These are phyloP conservation scores for Rostratula benghalensis DNA, from an alignment of 2,113 vertebrate species.

Conservation along the genomic window DNA sequence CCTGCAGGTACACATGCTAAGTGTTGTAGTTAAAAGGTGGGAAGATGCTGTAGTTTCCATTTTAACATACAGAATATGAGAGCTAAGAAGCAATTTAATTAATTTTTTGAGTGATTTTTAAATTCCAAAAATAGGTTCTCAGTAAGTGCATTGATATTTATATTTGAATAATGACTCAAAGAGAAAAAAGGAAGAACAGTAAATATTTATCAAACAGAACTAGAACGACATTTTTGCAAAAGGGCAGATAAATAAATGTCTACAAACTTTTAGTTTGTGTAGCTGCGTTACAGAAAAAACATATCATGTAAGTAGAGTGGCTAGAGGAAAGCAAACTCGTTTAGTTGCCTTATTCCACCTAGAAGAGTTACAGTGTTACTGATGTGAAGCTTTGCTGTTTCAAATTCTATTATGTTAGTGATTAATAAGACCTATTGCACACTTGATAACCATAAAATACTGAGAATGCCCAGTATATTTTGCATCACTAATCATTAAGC, in stretches of 20 bases:
- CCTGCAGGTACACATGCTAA: background rate
- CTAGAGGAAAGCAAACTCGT: background rate
- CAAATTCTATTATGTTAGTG: background rate
- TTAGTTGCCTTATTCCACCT: background rate
- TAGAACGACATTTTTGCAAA: background rate
- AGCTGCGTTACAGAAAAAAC: background rate
- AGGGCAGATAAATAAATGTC: background rate
- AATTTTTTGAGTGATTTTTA: background rate
- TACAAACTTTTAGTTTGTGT: background rate
- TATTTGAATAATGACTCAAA: background rate
- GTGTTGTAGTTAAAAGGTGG: background rate
- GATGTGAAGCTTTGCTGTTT: background rate
- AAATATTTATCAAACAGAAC: background rate
- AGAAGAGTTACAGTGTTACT: background rate
- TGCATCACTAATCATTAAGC: background rate
- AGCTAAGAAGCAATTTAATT: background rate
- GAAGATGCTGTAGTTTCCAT: background rate
- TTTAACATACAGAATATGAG: background rate
- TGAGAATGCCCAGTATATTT: background rate
- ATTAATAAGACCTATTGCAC: background rate
- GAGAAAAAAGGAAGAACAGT: accelerated
- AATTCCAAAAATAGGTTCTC: background rate
- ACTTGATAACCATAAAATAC: background rate
- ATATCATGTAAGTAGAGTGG: background rate
- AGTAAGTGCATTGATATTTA: background rate